Evolutionary conservation across 2,797 vertebrate genomes (phyloP).

Genomic region (Helicolenus hilgendorfi): DNA sequence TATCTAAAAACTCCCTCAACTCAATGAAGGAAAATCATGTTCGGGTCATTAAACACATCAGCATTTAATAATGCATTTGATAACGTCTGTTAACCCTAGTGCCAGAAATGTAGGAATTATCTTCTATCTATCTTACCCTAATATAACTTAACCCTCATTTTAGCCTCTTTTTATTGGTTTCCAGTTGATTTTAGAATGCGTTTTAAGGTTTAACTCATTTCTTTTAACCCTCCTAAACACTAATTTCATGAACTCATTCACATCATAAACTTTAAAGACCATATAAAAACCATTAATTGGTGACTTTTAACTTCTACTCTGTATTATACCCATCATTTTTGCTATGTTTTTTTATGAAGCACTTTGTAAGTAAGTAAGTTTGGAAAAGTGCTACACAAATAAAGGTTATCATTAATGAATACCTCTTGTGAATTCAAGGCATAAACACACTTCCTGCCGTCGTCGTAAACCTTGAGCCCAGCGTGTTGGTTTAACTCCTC

Average conservation of each 20-base stretch:
- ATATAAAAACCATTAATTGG: not conserved
- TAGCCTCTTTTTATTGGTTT: not conserved
- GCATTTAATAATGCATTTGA: not conserved
- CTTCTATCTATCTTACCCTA: not conserved
- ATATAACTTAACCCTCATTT: not conserved
- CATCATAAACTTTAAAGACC: not conserved
- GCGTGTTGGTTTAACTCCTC: slow-evolving; percentile 85
- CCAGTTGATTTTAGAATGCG: not conserved
- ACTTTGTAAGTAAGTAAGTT: not conserved
- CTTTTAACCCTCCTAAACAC: not conserved
- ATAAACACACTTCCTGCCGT: slow-evolving; percentile 92
- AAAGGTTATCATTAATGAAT: not conserved
- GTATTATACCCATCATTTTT: not conserved
- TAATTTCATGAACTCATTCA: too few species aligned
- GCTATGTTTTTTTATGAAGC: not conserved
- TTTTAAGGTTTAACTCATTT: not conserved
- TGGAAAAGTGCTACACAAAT: not conserved
- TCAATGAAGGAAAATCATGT: not conserved
- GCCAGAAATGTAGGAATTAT: not conserved
- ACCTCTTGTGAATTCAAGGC: slow-evolving; percentile 77
- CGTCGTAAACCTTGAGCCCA: slow-evolving; percentile 92
- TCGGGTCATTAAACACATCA: not conserved
- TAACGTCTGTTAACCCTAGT: not conserved
- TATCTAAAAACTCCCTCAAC: not conserved
- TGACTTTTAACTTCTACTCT: not conserved